These are phyloP conservation scores for Pteromalus puparum DNA, from an alignment of 1,140 invertebrate species.

Conservation along the genomic window DNA sequence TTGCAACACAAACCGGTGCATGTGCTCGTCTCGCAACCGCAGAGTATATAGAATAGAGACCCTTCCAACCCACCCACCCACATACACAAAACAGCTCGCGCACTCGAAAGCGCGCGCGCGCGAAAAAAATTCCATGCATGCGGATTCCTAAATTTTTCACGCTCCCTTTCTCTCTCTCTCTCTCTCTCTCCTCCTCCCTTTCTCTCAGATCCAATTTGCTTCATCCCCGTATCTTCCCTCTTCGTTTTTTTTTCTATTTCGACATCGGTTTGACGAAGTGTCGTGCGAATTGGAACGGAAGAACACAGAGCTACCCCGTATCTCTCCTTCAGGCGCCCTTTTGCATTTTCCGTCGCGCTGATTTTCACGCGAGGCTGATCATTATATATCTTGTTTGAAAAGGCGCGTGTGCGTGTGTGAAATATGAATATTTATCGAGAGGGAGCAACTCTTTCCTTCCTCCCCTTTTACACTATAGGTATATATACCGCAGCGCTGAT, in stretches of 20 bases:
- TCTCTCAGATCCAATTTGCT: not conserved
- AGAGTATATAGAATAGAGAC: too few relatives aligned
- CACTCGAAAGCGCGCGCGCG: not conserved
- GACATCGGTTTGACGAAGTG: not conserved
- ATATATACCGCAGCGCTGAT: too few relatives aligned
- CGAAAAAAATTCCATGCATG: not conserved
- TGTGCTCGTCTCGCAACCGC: too few relatives aligned
- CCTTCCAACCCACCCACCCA: too few relatives aligned
- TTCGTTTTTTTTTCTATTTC: not conserved
- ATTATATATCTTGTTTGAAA: not conserved
- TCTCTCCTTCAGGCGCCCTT: not conserved
- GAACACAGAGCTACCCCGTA: not conserved
- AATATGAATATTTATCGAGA: not conserved
- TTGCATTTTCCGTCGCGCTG: constrained; percentile 1
- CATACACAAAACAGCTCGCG: too few relatives aligned
- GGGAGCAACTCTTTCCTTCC: not conserved
- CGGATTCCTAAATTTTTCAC: not conserved
- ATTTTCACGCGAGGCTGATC: constrained; percentile 26
- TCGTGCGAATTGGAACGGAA: constrained; percentile 14
- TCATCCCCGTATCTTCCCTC: too few relatives aligned
- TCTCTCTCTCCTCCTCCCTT: not conserved
- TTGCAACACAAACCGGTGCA: too few relatives aligned
- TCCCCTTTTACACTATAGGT: too few relatives aligned
- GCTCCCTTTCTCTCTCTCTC: not conserved
- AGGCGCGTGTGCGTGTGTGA: not conserved